phyloP scores from a whole-genome alignment of 2,888 invertebrate genomes.

The Halocaridina rubra region DNA sequence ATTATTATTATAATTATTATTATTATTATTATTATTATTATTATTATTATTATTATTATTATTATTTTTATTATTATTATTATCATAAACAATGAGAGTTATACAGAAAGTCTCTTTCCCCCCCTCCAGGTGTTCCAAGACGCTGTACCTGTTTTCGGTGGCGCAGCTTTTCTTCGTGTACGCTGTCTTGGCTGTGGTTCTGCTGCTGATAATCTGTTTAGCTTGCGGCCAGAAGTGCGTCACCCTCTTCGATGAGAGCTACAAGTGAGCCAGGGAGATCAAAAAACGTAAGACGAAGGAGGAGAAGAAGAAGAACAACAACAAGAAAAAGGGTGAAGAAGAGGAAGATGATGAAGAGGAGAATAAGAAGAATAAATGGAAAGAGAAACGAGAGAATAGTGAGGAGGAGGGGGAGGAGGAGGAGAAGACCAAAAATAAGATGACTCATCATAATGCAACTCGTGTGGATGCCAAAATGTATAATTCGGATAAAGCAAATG shows the following conservation, averaged over 20 bases:
- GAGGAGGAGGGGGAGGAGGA: neutral
- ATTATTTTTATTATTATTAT: too few species aligned
- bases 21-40: too few species aligned
- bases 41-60: too few species aligned
- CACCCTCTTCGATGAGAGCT: constrained; percentile 72
- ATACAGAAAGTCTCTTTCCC: too few species aligned
- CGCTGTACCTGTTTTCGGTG: constrained; percentile 76
- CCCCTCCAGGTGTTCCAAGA: neutral
- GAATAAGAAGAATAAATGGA: neutral
- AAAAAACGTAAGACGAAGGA: neutral
- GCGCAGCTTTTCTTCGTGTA: constrained; percentile 81
- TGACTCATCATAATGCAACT: neutral
- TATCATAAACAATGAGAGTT: too few species aligned
- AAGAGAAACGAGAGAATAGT: neutral
- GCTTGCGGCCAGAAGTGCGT: constrained; percentile 79
- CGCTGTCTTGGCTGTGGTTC: constrained; percentile 73
- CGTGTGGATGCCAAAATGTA: neutral
- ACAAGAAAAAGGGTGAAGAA: neutral
- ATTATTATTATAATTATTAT: too few species aligned
- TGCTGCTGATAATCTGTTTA: constrained; percentile 74
- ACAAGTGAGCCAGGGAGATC: constrained; percentile 15
- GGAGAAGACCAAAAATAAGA: neutral
- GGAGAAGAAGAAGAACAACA: neutral
- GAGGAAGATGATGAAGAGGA: neutral
- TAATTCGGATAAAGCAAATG: neutral